phyloP scores from a whole-genome alignment of 2,113 vertebrate genomes.

The Ictidomys tridecemlineatus region DNA sequence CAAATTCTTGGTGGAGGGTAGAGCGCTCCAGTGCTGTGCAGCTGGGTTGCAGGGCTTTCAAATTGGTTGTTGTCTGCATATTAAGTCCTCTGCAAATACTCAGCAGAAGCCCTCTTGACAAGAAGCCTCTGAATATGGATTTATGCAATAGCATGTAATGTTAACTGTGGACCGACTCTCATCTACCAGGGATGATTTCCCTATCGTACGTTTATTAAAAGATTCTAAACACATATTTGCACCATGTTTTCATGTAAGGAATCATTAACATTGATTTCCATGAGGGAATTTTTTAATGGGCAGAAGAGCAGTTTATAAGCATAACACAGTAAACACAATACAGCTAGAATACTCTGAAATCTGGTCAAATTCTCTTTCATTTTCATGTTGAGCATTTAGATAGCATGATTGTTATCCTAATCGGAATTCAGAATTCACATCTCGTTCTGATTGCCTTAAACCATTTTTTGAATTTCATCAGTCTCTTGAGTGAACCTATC shows the following conservation, averaged over 20 bases:
- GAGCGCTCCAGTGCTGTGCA: constrained; percentile 67
- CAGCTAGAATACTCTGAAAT: background rate
- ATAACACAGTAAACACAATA: background rate
- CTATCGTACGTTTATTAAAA: constrained; percentile 35
- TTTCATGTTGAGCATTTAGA: background rate
- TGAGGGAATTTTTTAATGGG: constrained; percentile 37
- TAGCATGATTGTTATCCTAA: constrained; percentile 31
- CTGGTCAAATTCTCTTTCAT: background rate
- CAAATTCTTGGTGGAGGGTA: constrained; percentile 45
- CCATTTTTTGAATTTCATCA: background rate
- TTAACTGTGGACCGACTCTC: constrained; percentile 61
- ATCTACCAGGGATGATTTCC: constrained; percentile 60
- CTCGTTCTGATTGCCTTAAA: constrained; percentile 32
- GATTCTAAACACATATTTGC: constrained; percentile 41
- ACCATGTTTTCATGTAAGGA: constrained; percentile 37
- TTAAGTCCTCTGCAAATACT: constrained; percentile 53
- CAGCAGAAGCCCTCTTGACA: constrained; percentile 46
- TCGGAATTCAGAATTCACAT: background rate
- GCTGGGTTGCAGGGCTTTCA: constrained; percentile 35
- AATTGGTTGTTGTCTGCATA: constrained; percentile 8
- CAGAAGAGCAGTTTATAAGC: background rate
- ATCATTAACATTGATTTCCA: constrained; percentile 29
- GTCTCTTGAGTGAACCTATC: background rate
- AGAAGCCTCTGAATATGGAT: constrained; percentile 57
- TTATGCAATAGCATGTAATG: constrained; percentile 55